Conservation (phyloP, 1,140 invertebrate genomes). For the Leptinotarsa lineolata region DNA sequence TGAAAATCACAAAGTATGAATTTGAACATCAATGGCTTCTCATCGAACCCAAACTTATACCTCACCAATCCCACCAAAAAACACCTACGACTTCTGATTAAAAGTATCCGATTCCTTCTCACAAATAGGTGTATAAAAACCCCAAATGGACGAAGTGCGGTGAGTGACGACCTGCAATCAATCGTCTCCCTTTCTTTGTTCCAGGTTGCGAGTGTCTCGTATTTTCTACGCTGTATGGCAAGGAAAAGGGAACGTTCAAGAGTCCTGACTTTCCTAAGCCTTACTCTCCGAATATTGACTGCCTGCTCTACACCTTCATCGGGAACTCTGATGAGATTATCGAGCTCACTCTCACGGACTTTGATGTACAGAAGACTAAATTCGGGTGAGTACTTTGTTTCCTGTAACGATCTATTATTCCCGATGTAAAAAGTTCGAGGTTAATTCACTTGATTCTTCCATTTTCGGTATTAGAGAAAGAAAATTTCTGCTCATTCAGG, state of each 20-base stretch:
- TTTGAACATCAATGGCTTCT: no score
- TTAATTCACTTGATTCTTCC: no score
- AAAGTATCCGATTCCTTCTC: neutral
- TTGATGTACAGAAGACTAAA: constrained; percentile 69
- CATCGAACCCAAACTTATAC: no score
- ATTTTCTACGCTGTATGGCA: constrained; percentile 78
- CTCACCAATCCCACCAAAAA: no score
- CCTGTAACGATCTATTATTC: neutral
- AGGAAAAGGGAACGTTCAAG: constrained; percentile 78
- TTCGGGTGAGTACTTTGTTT: constrained; percentile 63
- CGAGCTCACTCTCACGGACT: constrained; percentile 79
- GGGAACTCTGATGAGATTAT: constrained; percentile 78
- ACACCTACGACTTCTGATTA: neutral
- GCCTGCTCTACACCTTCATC: constrained; percentile 84
- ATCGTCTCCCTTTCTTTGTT: constrained; percentile 39
- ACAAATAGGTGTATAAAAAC: neutral
- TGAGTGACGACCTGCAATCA: constrained; percentile 3
- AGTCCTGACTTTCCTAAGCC: constrained; percentile 80
- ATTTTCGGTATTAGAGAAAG: neutral
- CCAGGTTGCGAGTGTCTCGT: constrained; percentile 81
- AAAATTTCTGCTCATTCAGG: neutral
- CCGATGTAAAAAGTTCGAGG: no score
- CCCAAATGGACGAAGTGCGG: neutral
- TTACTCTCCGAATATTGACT: constrained; percentile 76
- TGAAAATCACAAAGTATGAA: no score